Evolutionary conservation across 1,140 invertebrate genomes (phyloP), one percentile per base, ranked within the genome.

Genomic region (Probaryconus sp.): DNA sequence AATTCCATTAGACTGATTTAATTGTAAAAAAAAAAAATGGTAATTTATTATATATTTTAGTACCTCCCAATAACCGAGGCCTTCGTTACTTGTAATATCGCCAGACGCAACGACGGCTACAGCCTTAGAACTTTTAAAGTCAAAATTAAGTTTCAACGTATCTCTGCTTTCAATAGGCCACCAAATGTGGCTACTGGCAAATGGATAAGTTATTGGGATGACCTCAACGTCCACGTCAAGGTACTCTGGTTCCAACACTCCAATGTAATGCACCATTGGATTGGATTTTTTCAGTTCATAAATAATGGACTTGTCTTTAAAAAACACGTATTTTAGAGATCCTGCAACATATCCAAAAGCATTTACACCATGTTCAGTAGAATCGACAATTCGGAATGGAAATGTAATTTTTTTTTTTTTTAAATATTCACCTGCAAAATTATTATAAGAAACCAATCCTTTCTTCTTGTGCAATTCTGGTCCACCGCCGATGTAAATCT

Each of bases 181-280:
- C 92, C 93, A 93, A 83, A 96, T 94, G 83, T 96, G 94, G 50
- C 94, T 95, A 31, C 93, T 93, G 28, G 94, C 92, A 82, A 96
- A 96, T 9, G 95, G 95, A 89, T 96, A 97, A 16, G 96, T 97
- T 63, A 97, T 93, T 5, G 96, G 96, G 79, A 97, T 95, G 16
- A 95, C 93, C 79, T 94, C 92, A 5, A 96, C 94, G 83, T 95
- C 92, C 31, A 91, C 91, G 81, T 96, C 95, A 68, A 92, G 92
- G 78, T 94, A 95, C 83, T 96, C 93, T 0, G 95, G 93, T 64
- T 92, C 91, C 37, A 95, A 83, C 0, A 96, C 92, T 10, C 95
- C 91, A 67, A 94, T 93, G 78, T 94, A 94, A 79, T 94, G 92
- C 1, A 95, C 93, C 89, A 95, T 96, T 11, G 93, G 92, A 85